These are phyloP conservation scores for Halcyon smyrnensis DNA, from an alignment of 2,797 vertebrate genomes.

Conservation along the genomic window DNA sequence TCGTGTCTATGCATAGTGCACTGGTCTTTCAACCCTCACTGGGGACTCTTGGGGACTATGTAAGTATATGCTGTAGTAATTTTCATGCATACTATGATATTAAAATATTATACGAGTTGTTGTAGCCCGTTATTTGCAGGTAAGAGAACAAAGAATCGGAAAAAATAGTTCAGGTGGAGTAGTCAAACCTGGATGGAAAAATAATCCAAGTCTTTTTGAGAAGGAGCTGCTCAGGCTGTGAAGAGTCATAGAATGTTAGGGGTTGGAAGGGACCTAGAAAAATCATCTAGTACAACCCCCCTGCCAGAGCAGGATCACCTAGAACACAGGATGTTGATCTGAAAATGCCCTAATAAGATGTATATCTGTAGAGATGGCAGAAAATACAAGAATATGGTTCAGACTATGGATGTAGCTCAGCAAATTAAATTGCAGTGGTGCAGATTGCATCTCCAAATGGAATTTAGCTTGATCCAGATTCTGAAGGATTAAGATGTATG, in stretches of 20 bases:
- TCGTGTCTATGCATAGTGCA: fast-evolving
- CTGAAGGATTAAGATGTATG: neutral
- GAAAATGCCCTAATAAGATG: neutral
- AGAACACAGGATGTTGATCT: neutral
- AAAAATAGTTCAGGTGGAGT: neutral
- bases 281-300: too few species aligned
- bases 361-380: fast-evolving
- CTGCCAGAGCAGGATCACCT: too few species aligned
- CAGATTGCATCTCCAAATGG: neutral
- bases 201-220: neutral
- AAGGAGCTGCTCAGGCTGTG: neutral
- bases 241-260: neutral
- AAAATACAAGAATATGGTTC: neutral
- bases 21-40: neutral
- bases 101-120: neutral
- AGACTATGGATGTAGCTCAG: neutral
- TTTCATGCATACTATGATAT: neutral
- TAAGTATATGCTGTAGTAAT: neutral
- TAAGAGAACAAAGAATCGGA: neutral
- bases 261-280: too few species aligned
- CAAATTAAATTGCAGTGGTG: neutral
- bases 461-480: neutral
- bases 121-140: neutral
- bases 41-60: neutral
- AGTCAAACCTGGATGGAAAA: neutral